phyloP scores from a whole-genome alignment of 2,888 invertebrate genomes.

The Heliconius aoede region DNA sequence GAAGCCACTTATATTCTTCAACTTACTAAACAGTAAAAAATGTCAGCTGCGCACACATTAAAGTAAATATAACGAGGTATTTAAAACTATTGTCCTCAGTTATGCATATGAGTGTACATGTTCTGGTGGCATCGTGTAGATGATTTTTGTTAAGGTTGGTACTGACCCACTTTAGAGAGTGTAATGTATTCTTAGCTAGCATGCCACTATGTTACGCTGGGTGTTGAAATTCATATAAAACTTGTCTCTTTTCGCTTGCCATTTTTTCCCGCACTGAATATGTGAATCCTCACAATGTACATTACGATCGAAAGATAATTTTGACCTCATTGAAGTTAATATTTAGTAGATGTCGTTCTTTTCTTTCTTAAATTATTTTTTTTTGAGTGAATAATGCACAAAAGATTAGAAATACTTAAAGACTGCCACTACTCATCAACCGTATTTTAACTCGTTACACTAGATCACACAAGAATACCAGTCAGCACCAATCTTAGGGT shows the following conservation, averaged over 20 bases:
- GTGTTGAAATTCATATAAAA: not conserved
- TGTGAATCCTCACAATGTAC: too few species aligned
- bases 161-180: not conserved
- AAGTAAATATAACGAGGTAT: not conserved
- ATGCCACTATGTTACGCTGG: not conserved
- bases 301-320: too few species aligned
- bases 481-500: not conserved
- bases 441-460: too few species aligned
- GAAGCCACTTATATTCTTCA: not conserved
- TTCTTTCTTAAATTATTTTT: not conserved
- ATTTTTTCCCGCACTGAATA: too few species aligned
- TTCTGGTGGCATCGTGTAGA: not conserved
- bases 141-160: not conserved
- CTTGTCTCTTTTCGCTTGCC: too few species aligned
- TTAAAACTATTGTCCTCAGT: not conserved
- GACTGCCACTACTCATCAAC: not conserved
- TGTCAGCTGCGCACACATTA: conserved; percentile 5
- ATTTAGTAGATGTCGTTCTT: not conserved
- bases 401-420: too few species aligned
- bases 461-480: not conserved
- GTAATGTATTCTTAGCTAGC: not conserved
- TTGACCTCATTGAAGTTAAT: not conserved
- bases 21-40: not conserved
- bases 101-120: not conserved
- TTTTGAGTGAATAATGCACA: too few species aligned